Evolutionary conservation across 2,113 vertebrate genomes (phyloP).

Genomic region (Notothenia rossii): DNA sequence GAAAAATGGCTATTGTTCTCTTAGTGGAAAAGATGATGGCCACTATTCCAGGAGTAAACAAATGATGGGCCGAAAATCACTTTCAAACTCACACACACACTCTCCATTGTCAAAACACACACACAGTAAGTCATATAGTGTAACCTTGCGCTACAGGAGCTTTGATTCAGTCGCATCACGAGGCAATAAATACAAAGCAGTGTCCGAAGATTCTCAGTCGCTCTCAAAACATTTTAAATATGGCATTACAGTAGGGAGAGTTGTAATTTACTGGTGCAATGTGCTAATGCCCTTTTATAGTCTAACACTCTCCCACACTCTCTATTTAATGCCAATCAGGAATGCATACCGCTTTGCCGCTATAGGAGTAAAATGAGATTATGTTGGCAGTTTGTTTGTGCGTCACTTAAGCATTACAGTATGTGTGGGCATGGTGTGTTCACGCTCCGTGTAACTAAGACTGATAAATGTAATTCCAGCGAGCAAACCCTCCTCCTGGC

Average conservation of each 20-base stretch:
- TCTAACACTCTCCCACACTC: slow-evolving; percentile 14
- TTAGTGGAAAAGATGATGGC: slow-evolving; percentile 78
- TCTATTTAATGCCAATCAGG: slow-evolving; percentile 33
- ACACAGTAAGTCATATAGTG: slow-evolving; percentile 15
- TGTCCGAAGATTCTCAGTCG: slow-evolving; percentile 25
- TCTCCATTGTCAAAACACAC: slow-evolving; percentile 7
- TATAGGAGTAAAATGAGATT: slow-evolving; percentile 30
- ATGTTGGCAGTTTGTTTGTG: slow-evolving; percentile 33
- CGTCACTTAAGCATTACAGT: slow-evolving; percentile 44
- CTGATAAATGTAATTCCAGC: slow-evolving; percentile 70
- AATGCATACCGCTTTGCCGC: neutral
- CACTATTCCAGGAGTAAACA: slow-evolving; percentile 72
- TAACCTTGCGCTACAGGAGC: slow-evolving; percentile 37
- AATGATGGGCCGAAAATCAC: slow-evolving; percentile 71
- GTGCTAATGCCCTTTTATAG: slow-evolving; percentile 8
- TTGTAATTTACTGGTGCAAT: slow-evolving; percentile 21
- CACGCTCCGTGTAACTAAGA: slow-evolving; percentile 57
- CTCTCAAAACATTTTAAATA: slow-evolving; percentile 6
- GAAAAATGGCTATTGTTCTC: slow-evolving; percentile 77
- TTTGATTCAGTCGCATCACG: neutral
- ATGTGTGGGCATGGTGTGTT: slow-evolving; percentile 59
- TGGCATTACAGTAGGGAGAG: slow-evolving; percentile 14
- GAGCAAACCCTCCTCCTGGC: slow-evolving; percentile 13
- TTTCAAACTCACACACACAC: slow-evolving; percentile 17
- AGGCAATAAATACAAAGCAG: neutral